phyloP scores from a whole-genome alignment of 2,888 invertebrate species.

The Actias luna region DNA sequence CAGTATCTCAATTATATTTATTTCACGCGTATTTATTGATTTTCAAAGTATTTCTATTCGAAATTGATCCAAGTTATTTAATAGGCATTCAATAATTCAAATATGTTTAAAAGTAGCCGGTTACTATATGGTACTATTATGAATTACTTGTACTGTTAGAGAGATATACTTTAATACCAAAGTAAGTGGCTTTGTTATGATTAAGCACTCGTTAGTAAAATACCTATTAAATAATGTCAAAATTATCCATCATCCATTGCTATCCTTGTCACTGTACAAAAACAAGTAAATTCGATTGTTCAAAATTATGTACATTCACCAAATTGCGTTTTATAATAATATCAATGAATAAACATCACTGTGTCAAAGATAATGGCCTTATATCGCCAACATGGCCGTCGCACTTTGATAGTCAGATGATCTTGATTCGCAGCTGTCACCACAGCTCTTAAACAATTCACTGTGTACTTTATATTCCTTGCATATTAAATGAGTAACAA shows the following conservation, averaged over 20 bases:
- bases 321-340: background rate
- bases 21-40: too few relatives aligned
- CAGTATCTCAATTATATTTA: too few relatives aligned
- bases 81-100: too few relatives aligned
- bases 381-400: conserved; percentile 24
- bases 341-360: conserved; percentile 1
- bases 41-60: too few relatives aligned
- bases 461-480: conserved; percentile 77
- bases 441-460: conserved; percentile 49
- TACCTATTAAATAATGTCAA: background rate
- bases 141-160: too few relatives aligned
- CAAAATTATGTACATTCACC: background rate
- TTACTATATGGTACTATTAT: too few relatives aligned
- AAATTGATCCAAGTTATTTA: too few relatives aligned
- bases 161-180: background rate
- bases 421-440: conserved; percentile 60
- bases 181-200: background rate
- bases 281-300: background rate
- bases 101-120: too few relatives aligned
- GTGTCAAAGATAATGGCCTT: background rate
- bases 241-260: background rate
- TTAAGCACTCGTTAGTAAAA: background rate
- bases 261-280: background rate
- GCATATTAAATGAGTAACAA: conserved; percentile 79
- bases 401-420: conserved; percentile 64